Conservation (phyloP, 1,140 invertebrate genomes). For the Drosophila hydei region DNA sequence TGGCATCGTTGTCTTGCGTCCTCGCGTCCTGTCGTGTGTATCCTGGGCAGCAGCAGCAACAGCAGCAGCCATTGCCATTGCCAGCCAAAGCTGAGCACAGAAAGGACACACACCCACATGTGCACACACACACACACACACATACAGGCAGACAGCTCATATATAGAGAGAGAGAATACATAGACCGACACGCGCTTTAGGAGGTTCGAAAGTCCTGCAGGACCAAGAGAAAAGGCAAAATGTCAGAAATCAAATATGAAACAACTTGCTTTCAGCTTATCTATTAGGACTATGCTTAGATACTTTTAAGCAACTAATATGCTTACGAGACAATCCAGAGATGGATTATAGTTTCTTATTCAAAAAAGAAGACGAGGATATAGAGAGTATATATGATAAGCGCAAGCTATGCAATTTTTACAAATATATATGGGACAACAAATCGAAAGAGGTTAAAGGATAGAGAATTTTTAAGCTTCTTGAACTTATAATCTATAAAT, state of each 20-base stretch:
- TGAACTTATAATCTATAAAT: too few species aligned
- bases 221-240: slow-evolving; percentile 3
- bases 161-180: slow-evolving; percentile 6
- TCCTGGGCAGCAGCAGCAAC: slow-evolving; percentile 55
- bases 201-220: slow-evolving; percentile 11
- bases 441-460: too few species aligned
- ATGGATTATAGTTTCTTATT: too few species aligned
- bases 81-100: slow-evolving; percentile 47
- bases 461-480: too few species aligned
- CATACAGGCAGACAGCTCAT: slow-evolving; percentile 1
- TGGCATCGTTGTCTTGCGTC: slow-evolving; percentile 28
- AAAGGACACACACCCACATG: slow-evolving; percentile 43
- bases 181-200: slow-evolving; percentile 15
- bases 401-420: too few species aligned
- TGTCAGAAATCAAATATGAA: neutral
- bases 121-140: slow-evolving; percentile 22
- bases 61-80: slow-evolving; percentile 71
- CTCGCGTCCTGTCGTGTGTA: slow-evolving; percentile 41
- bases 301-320: neutral
- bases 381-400: too few species aligned
- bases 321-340: too few species aligned
- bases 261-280: neutral
- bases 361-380: too few species aligned
- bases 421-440: too few species aligned
- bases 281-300: too few species aligned